phyloP scores from a whole-genome alignment of 2,113 vertebrate species.

The Mungos mungo region DNA sequence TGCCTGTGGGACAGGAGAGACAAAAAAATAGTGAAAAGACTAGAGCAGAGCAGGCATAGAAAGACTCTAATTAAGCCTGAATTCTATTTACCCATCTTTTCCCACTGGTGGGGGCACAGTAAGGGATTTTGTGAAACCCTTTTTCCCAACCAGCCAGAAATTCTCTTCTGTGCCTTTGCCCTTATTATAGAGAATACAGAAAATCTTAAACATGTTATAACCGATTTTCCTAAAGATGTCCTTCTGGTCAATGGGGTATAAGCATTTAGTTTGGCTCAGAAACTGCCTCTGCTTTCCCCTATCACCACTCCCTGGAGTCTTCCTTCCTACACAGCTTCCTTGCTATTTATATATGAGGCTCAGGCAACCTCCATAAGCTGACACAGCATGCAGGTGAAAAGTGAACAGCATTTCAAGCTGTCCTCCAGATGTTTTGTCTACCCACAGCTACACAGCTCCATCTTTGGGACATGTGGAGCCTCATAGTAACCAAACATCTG shows the following conservation, averaged over 20 bases:
- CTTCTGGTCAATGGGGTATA: background rate
- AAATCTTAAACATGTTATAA: background rate
- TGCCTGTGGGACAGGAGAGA: constrained; percentile 81
- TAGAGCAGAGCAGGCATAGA: background rate
- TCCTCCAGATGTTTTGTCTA: constrained; percentile 40
- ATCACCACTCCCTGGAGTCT: background rate
- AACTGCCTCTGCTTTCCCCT: background rate
- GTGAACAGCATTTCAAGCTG: background rate
- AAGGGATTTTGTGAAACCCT: constrained; percentile 89
- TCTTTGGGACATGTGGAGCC: background rate
- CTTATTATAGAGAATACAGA: constrained; percentile 64
- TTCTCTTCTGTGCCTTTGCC: constrained; percentile 86
- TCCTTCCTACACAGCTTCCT: background rate
- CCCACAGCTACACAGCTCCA: background rate
- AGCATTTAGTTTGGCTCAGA: background rate
- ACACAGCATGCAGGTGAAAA: constrained; percentile 5
- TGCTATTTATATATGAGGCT: background rate
- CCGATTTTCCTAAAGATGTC: background rate
- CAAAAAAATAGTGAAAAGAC: constrained; percentile 74
- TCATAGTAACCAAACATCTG: constrained; percentile 28
- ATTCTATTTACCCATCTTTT: constrained; percentile 85
- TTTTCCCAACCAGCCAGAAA: constrained; percentile 89
- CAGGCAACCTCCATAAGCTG: background rate
- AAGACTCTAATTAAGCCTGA: constrained; percentile 1
- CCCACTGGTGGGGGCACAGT: constrained; percentile 84